A percentile compares a stretch with the other conserved stretches of the same genome.
phyloP scores from a whole-genome alignment of 2,113 vertebrate species.

The Dasyurus viverrinus region DNA sequence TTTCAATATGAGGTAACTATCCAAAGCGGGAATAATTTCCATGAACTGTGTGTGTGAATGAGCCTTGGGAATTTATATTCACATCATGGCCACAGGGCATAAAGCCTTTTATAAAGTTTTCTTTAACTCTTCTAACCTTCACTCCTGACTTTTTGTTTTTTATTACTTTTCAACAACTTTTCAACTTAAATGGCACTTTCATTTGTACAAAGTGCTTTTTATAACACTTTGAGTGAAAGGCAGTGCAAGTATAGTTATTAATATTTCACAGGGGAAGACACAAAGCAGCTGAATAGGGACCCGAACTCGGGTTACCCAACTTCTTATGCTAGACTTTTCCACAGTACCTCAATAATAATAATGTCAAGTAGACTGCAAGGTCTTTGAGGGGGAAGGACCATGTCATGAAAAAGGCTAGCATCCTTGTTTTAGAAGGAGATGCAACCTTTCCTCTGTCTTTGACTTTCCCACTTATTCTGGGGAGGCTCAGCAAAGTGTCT shows the following conservation, averaged over 20 bases:
- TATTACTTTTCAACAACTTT: neutral
- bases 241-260: neutral
- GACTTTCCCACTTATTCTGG: neutral
- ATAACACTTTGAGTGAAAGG: neutral
- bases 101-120: neutral
- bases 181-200: neutral
- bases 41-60: neutral
- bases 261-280: neutral
- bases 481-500: neutral
- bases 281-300: neutral
- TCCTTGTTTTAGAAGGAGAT: neutral
- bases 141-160: neutral
- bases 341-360: neutral
- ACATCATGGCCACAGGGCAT: neutral
- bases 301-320: neutral
- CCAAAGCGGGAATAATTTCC: neutral
- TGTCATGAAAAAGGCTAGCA: neutral
- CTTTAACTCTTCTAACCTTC: neutral
- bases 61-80: neutral
- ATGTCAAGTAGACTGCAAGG: neutral
- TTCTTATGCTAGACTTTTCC: neutral
- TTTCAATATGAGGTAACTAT: neutral
- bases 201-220: neutral
- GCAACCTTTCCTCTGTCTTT: neutral
- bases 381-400: neutral